Conservation (phyloP, 2,888 invertebrate genomes). For the Hesperia comma region DNA sequence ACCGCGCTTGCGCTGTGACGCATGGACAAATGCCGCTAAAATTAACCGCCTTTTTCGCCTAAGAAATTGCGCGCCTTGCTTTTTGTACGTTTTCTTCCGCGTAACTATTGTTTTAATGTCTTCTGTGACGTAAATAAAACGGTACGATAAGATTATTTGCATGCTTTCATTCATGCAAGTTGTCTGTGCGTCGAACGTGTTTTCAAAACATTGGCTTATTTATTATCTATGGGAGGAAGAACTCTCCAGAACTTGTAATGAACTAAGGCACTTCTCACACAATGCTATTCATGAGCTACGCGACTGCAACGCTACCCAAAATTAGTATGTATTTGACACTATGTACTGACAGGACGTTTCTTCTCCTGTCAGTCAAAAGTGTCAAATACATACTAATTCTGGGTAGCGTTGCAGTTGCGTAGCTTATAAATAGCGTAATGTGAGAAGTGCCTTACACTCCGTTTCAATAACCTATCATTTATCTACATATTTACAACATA, state of each 20-base stretch:
- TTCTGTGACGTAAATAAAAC: slow-evolving; percentile 25
- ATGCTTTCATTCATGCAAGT: slow-evolving; percentile 22
- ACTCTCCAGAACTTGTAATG: background rate
- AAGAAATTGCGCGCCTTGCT: slow-evolving; percentile 46
- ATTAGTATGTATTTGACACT: too few relatives aligned
- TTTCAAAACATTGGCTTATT: slow-evolving; percentile 20
- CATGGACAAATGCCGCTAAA: slow-evolving; percentile 70
- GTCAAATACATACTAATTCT: too few relatives aligned
- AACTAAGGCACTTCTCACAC: too few relatives aligned
- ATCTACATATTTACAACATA: too few relatives aligned
- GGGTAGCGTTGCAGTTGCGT: too few relatives aligned
- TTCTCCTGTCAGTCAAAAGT: too few relatives aligned
- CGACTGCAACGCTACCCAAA: too few relatives aligned
- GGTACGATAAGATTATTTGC: background rate
- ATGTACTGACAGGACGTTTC: too few relatives aligned
- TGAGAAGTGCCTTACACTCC: too few relatives aligned
- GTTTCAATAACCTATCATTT: too few relatives aligned
- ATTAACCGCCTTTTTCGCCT: slow-evolving; percentile 58
- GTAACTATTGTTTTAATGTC: slow-evolving; percentile 12
- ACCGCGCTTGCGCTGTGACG: slow-evolving; percentile 78
- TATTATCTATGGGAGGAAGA: background rate
- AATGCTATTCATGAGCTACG: too few relatives aligned
- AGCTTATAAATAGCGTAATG: too few relatives aligned
- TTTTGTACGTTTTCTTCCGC: slow-evolving; percentile 31
- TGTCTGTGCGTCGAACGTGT: slow-evolving; percentile 15